Percentiles rank a stretch among this genome's conserved stretches.
Evolutionary conservation across 2,113 vertebrate species (phyloP).

Genomic region (Limanda limanda): DNA sequence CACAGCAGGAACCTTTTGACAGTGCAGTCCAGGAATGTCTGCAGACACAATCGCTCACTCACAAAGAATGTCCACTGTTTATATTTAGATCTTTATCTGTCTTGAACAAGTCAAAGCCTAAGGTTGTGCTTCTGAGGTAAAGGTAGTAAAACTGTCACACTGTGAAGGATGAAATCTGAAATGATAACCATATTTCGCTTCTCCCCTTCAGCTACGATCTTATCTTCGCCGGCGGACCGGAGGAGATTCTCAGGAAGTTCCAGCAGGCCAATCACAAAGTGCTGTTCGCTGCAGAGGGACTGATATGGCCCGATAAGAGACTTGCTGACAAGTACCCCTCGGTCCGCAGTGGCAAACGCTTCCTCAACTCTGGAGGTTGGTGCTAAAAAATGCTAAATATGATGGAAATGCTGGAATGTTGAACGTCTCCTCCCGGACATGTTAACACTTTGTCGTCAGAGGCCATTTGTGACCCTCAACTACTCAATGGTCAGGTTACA

Average conservation of each 20-base stretch:
- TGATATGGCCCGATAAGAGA: constrained; percentile 94
- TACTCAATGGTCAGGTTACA: no score
- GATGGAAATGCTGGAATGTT: not conserved
- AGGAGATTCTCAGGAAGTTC: constrained; percentile 94
- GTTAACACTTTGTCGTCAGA: no score
- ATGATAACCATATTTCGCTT: constrained; percentile 16
- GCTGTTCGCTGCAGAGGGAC: constrained; percentile 91
- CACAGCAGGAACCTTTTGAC: not conserved
- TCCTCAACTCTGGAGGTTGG: constrained; percentile 96
- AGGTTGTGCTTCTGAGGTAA: constrained; percentile 4
- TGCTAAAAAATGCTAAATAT: constrained; percentile 18
- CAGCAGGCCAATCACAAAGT: constrained; percentile 92
- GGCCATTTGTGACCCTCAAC: not conserved
- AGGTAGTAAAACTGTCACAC: constrained; percentile 4
- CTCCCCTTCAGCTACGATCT: constrained; percentile 89
- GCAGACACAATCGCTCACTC: not conserved
- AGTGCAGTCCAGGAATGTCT: constrained; percentile 3
- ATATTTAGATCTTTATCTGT: constrained; percentile 42
- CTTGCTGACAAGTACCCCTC: constrained; percentile 92
- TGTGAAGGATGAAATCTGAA: constrained; percentile 11
- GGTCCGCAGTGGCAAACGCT: constrained; percentile 93
- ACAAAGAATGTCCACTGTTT: constrained; percentile 49
- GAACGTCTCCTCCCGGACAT: not conserved
- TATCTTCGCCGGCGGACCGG: constrained; percentile 92
- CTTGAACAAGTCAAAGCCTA: constrained; percentile 16